A percentile compares a stretch with the other conserved stretches of the same genome.
phyloP scores from a whole-genome alignment of 2,888 invertebrate genomes.

The Tenthredo mesomela region DNA sequence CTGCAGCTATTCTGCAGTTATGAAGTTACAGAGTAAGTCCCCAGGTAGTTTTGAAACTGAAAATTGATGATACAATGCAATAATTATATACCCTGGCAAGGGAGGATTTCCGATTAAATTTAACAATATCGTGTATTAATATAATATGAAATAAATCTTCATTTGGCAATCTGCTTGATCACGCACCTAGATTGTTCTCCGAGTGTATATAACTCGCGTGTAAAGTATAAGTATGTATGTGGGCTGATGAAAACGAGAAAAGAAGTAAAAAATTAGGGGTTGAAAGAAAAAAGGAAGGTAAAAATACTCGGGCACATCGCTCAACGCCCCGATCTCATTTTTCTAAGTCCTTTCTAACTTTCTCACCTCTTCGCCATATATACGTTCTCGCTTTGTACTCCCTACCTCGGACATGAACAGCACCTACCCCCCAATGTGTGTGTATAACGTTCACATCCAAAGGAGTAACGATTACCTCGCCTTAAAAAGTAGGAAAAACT shows the following conservation, averaged over 20 bases:
- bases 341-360: slow-evolving; percentile 42
- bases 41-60: neutral
- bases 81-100: neutral
- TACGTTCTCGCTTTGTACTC: neutral
- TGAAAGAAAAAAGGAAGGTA: neutral
- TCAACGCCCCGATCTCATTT: slow-evolving; percentile 36
- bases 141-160: neutral
- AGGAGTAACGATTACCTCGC: slow-evolving; percentile 10
- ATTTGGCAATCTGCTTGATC: neutral
- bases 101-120: neutral
- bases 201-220: neutral
- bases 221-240: neutral
- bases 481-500: neutral
- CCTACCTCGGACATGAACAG: neutral
- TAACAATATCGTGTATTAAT: neutral
- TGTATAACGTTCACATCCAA: neutral
- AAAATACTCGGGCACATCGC: slow-evolving; percentile 29
- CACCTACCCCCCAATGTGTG: neutral
- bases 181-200: neutral
- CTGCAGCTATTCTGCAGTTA: no score
- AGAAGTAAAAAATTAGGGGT: slow-evolving; percentile 2
- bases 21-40: no score
- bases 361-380: slow-evolving; percentile 29
- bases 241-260: neutral
- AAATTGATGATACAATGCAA: neutral